Conservation (phyloP, 2,888 invertebrate species). For the Lymantria monacha region DNA sequence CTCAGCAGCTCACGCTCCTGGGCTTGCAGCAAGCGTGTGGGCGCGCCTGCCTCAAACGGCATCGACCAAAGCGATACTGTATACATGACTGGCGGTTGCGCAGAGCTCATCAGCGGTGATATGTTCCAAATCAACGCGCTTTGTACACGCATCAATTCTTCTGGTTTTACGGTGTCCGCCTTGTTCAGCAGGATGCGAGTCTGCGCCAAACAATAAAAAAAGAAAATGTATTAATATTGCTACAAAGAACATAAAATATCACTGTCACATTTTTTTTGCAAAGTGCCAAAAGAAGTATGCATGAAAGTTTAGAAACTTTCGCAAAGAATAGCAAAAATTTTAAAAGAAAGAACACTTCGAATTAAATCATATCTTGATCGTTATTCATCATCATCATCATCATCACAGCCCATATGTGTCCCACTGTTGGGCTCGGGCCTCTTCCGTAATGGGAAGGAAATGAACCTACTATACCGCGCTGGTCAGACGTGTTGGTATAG, state of each 20-base stretch:
- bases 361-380: too few species aligned
- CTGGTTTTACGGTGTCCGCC: constrained; percentile 95
- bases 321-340: too few species aligned
- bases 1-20: constrained; percentile 94
- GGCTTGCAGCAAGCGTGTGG: constrained; percentile 90
- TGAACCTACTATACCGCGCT: too few species aligned
- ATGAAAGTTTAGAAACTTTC: too few species aligned
- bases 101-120: constrained; percentile 96
- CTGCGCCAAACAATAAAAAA: constrained; percentile 66
- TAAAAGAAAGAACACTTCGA: too few species aligned
- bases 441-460: too few species aligned
- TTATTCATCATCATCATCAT: too few species aligned
- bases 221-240: neutral
- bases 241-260: too few species aligned
- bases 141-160: constrained; percentile 96
- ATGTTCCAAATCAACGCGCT: constrained; percentile 98
- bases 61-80: constrained; percentile 94
- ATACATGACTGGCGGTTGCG: constrained; percentile 96
- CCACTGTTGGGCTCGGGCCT: too few species aligned
- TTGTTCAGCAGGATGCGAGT: constrained; percentile 97
- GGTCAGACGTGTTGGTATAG: too few species aligned
- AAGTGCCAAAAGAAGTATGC: too few species aligned
- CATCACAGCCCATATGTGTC: too few species aligned
- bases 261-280: neutral
- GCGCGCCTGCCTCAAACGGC: constrained; percentile 91